Conservation (phyloP, 2,113 vertebrate species). For the Pao palembangensis region DNA sequence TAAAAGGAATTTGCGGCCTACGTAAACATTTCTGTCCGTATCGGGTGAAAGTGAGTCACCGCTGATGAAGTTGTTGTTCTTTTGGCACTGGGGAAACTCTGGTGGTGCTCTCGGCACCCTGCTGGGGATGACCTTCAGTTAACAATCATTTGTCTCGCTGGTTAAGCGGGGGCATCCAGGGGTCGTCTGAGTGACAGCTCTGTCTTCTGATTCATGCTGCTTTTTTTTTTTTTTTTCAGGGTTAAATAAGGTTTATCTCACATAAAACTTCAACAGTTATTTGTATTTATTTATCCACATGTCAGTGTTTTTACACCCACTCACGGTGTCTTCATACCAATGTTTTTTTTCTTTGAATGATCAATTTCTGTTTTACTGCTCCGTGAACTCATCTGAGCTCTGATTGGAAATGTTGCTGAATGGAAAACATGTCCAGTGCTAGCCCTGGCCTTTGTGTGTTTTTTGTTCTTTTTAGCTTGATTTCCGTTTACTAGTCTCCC, state of each 20-base stretch:
- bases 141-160: slow-evolving; percentile 67
- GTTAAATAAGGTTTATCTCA: no score
- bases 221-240: neutral
- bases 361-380: slow-evolving; percentile 25
- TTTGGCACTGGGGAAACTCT: slow-evolving; percentile 44
- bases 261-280: no score
- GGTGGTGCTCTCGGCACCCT: slow-evolving; percentile 30
- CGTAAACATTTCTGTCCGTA: slow-evolving; percentile 49
- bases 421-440: slow-evolving; percentile 60
- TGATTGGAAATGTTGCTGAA: slow-evolving; percentile 51
- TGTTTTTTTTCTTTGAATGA: slow-evolving; percentile 18
- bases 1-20: slow-evolving; percentile 64
- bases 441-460: slow-evolving; percentile 46
- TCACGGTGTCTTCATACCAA: no score
- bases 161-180: slow-evolving; percentile 54
- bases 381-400: slow-evolving; percentile 37
- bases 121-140: slow-evolving; percentile 54
- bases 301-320: no score
- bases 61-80: slow-evolving; percentile 42
- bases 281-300: no score
- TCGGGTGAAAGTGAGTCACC: slow-evolving; percentile 61
- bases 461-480: neutral
- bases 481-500: slow-evolving; percentile 44
- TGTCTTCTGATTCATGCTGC: slow-evolving; percentile 21
- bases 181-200: slow-evolving; percentile 44